Base-by-base conservation (phyloP, 2,888 invertebrate species). In the Aphodius granarius region DNA sequence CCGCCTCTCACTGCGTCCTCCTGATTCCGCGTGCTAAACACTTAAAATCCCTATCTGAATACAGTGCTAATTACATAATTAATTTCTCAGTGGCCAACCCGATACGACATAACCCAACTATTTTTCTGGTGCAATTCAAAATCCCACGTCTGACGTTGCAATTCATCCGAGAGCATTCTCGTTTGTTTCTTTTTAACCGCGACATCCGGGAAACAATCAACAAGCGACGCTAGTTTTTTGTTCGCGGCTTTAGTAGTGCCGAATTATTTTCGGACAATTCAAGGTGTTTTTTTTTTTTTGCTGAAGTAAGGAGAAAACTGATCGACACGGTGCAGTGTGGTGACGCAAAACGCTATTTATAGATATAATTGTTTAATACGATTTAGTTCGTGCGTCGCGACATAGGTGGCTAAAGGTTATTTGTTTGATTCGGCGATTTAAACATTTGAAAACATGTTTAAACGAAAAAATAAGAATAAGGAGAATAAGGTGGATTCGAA, bases 381-480 rank as follows among this genome's bases (percentile, higher is more conserved):
- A 72, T 66, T 75, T 71, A 43, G 72, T 75, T 62, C 63, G 64
- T 72, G 23, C 21, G 62, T 62, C 65, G 73, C 43, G 43, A 43
- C 43, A 43, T 43, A 43, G 43, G 43, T 6, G 43, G 43, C 43
- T 43, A 43, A 43, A 43, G 43, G 43, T 43, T 13, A 43, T 64
- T 72, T 72, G 62, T 72, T 72, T 62, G 17, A 15, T 62, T 62
- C 63, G 18, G 63, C 62, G 65, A 22, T 62, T 16, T 18, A 15
- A 19, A 66, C 18, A 64, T 23, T 65, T 64, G 23, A 43, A 75
- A 75, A 78, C 72, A 80, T 81, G 81, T 78, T 80, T 63, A 80
- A 79, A 74, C 73, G 78, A 71, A 81, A 84, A 83, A 85, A 84
- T 78, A 85, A 83, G 76, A 85, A 84, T 79, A 85, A 82, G 79